phyloP scores from a whole-genome alignment of 2,797 vertebrate genomes.

The Chelon auratus region DNA sequence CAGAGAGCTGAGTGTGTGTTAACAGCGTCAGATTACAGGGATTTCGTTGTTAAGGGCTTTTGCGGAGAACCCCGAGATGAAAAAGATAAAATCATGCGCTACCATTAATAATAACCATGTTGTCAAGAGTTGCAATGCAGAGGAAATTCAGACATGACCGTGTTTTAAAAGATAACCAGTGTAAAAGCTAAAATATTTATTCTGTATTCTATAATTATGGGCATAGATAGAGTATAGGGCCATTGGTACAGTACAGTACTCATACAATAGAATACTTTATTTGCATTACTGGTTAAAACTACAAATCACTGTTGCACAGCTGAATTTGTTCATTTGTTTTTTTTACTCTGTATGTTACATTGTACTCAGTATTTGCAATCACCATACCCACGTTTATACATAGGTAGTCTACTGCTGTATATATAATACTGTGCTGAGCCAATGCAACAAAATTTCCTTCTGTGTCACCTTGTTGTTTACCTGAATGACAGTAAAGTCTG shows the following conservation, averaged over 20 bases:
- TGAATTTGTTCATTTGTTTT: too few species aligned
- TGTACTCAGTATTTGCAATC: not conserved
- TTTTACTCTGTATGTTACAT: not conserved
- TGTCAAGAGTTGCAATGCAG: slow-evolving; percentile 1
- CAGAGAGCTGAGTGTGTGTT: slow-evolving; percentile 17
- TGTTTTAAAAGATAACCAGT: not conserved
- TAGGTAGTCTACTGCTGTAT: too few species aligned
- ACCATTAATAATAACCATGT: slow-evolving; percentile 13
- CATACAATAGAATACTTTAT: too few species aligned
- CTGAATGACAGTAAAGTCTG: too few species aligned
- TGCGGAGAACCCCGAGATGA: slow-evolving; percentile 12
- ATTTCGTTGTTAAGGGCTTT: slow-evolving; percentile 31
- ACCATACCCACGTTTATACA: too few species aligned
- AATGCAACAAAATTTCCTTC: too few species aligned
- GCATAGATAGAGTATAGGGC: too few species aligned
- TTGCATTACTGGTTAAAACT: too few species aligned
- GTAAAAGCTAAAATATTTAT: not conserved
- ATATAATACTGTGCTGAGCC: too few species aligned
- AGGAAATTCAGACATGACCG: not conserved
- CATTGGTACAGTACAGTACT: too few species aligned
- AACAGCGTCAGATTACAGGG: slow-evolving; percentile 31
- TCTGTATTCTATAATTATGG: not conserved
- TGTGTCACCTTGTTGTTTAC: too few species aligned
- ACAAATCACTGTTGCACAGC: too few species aligned
- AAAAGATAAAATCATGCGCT: slow-evolving; percentile 7